phyloP scores from a whole-genome alignment of 1,140 invertebrate genomes.

The Ylistrum balloti region DNA sequence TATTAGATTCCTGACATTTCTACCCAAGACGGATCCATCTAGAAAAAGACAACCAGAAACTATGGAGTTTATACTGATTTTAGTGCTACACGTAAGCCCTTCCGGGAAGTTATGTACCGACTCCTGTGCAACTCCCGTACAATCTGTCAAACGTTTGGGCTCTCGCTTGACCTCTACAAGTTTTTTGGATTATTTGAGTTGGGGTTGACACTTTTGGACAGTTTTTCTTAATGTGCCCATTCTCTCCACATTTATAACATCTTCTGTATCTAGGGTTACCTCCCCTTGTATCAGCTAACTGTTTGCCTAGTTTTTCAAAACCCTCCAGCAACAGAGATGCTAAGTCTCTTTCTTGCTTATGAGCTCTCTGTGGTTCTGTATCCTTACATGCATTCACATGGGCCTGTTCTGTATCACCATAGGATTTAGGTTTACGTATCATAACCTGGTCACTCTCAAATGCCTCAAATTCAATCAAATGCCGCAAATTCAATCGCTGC shows the following conservation, averaged over 20 bases:
- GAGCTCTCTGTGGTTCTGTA: not conserved
- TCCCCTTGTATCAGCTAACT: slow-evolving; percentile 11
- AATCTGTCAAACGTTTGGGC: not conserved
- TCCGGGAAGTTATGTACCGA: not conserved
- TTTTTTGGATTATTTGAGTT: not conserved
- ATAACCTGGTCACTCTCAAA: not conserved
- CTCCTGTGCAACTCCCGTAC: not conserved
- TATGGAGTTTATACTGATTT: not conserved
- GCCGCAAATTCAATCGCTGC: slow-evolving; percentile 37
- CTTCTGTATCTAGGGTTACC: not conserved
- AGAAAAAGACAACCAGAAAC: slow-evolving; percentile 32
- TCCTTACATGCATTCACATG: not conserved
- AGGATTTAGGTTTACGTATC: not conserved
- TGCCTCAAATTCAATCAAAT: slow-evolving; percentile 38
- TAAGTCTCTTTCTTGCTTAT: not conserved
- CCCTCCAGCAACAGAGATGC: not conserved
- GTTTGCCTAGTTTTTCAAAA: slow-evolving; percentile 43
- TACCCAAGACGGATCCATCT: not conserved
- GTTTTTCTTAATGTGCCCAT: not conserved
- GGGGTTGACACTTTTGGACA: not conserved
- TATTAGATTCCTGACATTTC: not conserved
- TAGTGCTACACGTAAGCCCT: not conserved
- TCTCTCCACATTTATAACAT: not conserved
- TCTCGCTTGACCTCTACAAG: not conserved
- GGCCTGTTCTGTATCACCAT: not conserved